Conservation (phyloP, 2,113 vertebrate genomes). For the Leptocoma aspasia region DNA sequence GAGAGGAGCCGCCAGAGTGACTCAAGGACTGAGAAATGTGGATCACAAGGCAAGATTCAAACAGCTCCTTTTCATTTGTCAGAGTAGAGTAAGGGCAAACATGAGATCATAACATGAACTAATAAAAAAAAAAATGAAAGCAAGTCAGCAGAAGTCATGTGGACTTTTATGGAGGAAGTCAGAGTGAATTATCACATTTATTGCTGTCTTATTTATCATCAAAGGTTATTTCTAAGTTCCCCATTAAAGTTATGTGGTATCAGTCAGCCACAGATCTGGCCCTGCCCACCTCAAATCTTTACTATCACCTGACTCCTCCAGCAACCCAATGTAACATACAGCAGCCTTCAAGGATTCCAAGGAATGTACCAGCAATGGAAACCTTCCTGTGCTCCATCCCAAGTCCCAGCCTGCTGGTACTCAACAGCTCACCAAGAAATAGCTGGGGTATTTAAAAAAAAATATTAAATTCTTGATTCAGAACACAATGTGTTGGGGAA, state of each 20-base stretch:
- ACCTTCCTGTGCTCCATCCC: not conserved
- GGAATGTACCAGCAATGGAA: not conserved
- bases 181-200: not conserved
- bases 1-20: not conserved
- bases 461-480: not conserved
- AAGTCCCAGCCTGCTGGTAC: not conserved
- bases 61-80: not conserved
- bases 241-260: not conserved
- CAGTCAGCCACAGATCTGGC: not conserved
- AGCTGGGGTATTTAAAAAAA: not conserved
- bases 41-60: not conserved
- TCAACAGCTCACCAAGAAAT: not conserved
- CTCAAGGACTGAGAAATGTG: not conserved
- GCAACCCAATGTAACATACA: not conserved
- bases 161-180: conserved; percentile 9
- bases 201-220: not conserved
- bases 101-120: not conserved
- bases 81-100: not conserved
- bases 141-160: not conserved
- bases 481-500: not conserved
- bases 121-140: not conserved
- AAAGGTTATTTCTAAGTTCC: not conserved
- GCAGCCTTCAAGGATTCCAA: not conserved
- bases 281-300: not conserved
- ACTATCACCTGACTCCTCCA: not conserved